Evolutionary conservation across 2,797 vertebrate genomes (phyloP).

Genomic region (Bradypodion ventrale): DNA sequence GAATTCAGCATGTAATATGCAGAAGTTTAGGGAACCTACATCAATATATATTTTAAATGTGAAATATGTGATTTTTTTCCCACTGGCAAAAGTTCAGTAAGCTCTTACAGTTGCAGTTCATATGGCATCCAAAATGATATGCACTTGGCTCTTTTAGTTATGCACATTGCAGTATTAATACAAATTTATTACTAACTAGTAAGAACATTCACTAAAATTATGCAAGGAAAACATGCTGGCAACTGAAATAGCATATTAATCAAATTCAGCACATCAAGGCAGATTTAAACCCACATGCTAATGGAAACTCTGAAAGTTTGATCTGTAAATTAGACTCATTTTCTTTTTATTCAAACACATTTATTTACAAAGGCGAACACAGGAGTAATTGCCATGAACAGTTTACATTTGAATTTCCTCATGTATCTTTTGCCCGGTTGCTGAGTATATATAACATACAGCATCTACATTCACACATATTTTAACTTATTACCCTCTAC

Average conservation of each 20-base stretch:
- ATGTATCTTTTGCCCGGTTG: neutral
- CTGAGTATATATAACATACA: conserved; percentile 9
- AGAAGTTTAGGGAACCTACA: rapidly evolving
- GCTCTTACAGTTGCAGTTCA: neutral
- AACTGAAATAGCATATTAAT: neutral
- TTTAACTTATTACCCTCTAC: conserved; percentile 18
- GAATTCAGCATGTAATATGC: neutral
- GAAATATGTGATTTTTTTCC: neutral
- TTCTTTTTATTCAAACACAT: neutral
- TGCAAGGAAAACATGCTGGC: neutral
- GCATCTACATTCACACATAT: conserved; percentile 7
- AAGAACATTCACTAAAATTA: neutral
- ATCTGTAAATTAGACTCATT: conserved; percentile 2
- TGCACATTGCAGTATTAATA: neutral
- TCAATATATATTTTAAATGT: neutral
- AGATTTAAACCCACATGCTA: conserved; percentile 2
- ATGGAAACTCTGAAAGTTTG: conserved; percentile 15
- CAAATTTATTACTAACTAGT: conserved; percentile 13
- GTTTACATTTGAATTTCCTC: conserved; percentile 34
- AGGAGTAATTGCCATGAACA: conserved; percentile 1
- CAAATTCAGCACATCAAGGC: neutral
- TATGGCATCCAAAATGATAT: neutral
- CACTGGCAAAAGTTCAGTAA: neutral
- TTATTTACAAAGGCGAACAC: neutral
- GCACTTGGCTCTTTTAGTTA: conserved; percentile 3